These are phyloP conservation scores for Lepidocyrtoides sp. DNA, from an alignment of 2,888 invertebrate species.

Conservation along the genomic window DNA sequence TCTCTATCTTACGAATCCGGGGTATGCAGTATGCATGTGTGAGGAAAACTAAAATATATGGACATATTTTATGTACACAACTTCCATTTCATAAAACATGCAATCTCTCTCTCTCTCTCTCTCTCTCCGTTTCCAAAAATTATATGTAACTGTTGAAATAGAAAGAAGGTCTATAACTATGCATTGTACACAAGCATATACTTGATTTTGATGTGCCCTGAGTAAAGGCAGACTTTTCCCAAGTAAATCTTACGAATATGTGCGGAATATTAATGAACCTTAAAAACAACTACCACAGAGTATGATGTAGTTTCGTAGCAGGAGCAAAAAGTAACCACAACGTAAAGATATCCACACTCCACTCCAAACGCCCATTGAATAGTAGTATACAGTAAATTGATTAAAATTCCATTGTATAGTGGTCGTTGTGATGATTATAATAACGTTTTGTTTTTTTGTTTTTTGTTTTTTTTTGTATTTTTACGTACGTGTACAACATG, in stretches of 20 bases:
- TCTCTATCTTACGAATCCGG: neutral
- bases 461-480: neutral
- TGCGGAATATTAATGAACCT: constrained; percentile 73
- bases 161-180: neutral
- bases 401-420: constrained; percentile 65
- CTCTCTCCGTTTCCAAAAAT: too few species aligned
- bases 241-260: constrained; percentile 69
- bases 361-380: constrained; percentile 6
- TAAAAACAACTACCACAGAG: constrained; percentile 46
- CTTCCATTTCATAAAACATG: too few species aligned
- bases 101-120: too few species aligned
- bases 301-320: neutral
- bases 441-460: too few species aligned
- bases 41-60: neutral
- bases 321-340: neutral
- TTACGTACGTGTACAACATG: neutral
- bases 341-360: constrained; percentile 23
- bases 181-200: neutral
- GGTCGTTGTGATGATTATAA: constrained; percentile 4
- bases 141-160: neutral
- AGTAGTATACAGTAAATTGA: constrained; percentile 57
- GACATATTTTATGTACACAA: constrained; percentile 26
- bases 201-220: constrained; percentile 2
- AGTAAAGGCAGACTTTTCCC: constrained; percentile 11
- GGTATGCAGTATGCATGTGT: neutral